Evolutionary conservation across 2,888 invertebrate species (phyloP).

Genomic region (Eilema depressum): DNA sequence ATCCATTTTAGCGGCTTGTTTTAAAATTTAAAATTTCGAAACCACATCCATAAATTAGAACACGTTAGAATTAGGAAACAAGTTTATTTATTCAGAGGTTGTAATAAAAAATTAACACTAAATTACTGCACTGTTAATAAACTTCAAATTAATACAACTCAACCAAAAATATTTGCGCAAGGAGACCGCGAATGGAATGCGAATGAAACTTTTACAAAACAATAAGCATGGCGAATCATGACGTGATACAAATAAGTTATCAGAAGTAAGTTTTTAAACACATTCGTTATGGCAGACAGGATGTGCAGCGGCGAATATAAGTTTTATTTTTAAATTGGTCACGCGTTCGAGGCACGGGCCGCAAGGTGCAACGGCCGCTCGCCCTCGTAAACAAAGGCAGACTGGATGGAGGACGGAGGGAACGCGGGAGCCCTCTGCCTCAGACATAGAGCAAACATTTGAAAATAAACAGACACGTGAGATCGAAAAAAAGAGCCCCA

Average conservation of each 20-base stretch:
- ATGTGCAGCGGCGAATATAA: constrained; percentile 54
- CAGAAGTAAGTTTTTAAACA: constrained; percentile 27
- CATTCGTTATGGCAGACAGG: constrained; percentile 46
- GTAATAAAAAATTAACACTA: constrained; percentile 35
- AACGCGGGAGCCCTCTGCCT: constrained; percentile 66
- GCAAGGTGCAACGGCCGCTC: constrained; percentile 72
- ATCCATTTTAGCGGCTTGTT: constrained; percentile 71
- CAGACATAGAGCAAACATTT: constrained; percentile 74
- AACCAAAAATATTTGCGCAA: constrained; percentile 39
- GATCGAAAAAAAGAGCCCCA: constrained; percentile 58
- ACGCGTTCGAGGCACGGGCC: constrained; percentile 55
- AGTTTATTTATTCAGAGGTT: constrained; percentile 30
- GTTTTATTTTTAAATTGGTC: constrained; percentile 73
- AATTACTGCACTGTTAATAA: constrained; percentile 6
- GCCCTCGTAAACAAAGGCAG: constrained; percentile 74
- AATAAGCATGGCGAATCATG: constrained; percentile 8
- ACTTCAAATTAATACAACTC: constrained; percentile 23
- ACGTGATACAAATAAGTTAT: constrained; percentile 23
- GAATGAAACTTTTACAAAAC: constrained; percentile 37
- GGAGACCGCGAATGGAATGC: constrained; percentile 43
- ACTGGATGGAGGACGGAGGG: constrained; percentile 73
- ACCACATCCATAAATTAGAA: constrained; percentile 24
- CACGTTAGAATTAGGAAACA: constrained; percentile 14
- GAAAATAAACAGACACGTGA: constrained; percentile 65
- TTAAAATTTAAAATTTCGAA: constrained; percentile 29